Base-by-base conservation (phyloP, 2,113 vertebrate species). In the Boleophthalmus pectinirostris region DNA sequence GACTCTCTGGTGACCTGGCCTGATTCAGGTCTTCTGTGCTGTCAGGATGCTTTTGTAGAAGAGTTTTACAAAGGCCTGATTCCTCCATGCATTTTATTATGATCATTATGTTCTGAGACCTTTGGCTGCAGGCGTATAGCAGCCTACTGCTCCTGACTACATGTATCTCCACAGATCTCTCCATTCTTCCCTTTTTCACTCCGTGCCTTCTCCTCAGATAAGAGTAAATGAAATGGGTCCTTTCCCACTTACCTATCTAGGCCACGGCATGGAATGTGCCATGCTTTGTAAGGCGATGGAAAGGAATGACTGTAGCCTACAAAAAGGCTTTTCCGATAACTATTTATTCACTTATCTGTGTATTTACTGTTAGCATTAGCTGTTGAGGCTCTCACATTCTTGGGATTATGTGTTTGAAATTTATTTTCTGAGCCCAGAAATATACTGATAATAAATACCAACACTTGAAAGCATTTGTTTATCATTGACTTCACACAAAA, bases 281-380 rank as follows among this genome's bases (percentile, higher is more conserved):
- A 86, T 88, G 82, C 90, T 91, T 91, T 90, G 86, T 88, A 84
- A 88, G 83, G 87, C 85, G 85, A 84, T 82, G 90, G 85, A 84
- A 83, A 90, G 88, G 86, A 90, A 91, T 89, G 87, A 88, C 88
- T 87, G 87, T 89, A 88, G 90, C 89, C 89, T 79, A 92, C 89
- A 91, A 90, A 89, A 89, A 66, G 70, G 61, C 61, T 64, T 84
- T 66, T 61, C 72, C 72, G 89, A 91, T 92, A 87, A 90, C 87
- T 91, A 90, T 90, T 90, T 90, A 91, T 92, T 90, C 85, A 90
- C 90, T 91, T 91, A 91, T 90, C 91, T 85, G 77, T 87, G 91
- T 89, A 88, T 92, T 92, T 89, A 90, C 89, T 81, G 80, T 83
- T 74, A 76, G 83, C 75, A 83, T 89, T 85, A 86, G 81, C 63